These are phyloP conservation scores for Physeter macrocephalus DNA, from an alignment of 2,113 vertebrate genomes.

Conservation along the genomic window DNA sequence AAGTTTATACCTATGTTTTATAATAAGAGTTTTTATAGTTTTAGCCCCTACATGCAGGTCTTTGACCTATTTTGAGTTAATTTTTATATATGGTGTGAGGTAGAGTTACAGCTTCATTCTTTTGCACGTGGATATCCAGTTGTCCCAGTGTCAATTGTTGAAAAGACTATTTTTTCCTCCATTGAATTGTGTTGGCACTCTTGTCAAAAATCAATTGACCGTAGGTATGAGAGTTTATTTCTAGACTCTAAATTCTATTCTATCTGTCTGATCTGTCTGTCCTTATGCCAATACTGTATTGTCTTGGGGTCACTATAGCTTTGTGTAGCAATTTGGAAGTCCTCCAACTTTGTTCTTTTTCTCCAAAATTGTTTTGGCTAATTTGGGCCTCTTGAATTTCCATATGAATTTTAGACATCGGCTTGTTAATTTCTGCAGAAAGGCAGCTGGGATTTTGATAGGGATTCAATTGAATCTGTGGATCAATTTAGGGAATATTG, in stretches of 20 bases:
- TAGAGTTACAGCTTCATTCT: not conserved
- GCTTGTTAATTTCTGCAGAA: not conserved
- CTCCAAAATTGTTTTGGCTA: not conserved
- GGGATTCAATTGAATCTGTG: not conserved
- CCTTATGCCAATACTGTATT: not conserved
- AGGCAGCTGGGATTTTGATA: not conserved
- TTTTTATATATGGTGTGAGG: not conserved
- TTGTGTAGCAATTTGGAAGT: not conserved
- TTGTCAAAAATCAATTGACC: not conserved
- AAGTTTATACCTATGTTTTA: not conserved
- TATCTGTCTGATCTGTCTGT: not conserved
- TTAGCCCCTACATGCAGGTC: not conserved
- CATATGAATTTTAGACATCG: not conserved
- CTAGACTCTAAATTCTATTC: not conserved
- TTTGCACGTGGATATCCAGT: not conserved
- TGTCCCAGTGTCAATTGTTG: not conserved
- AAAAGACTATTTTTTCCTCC: not conserved
- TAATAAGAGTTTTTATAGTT: not conserved
- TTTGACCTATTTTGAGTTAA: not conserved
- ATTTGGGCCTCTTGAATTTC: not conserved
- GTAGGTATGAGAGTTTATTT: not conserved
- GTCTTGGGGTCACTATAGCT: not conserved
- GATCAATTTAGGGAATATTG: not conserved
- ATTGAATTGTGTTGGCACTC: not conserved
- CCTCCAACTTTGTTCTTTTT: not conserved